These are phyloP conservation scores for Brotula barbata DNA, from an alignment of 2,797 vertebrate species.

Conservation along the genomic window DNA sequence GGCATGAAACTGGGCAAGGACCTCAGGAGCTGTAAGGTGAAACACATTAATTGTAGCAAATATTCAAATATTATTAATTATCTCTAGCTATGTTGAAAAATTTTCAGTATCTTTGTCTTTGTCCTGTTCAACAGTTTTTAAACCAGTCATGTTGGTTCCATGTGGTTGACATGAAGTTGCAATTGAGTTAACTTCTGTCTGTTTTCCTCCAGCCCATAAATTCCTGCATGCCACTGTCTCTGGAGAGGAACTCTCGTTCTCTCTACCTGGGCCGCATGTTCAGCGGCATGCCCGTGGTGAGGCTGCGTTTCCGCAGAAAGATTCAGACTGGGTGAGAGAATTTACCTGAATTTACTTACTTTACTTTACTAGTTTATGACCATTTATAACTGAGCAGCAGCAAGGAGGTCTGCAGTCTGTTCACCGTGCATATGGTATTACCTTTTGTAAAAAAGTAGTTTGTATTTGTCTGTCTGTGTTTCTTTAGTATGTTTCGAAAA, in stretches of 20 bases:
- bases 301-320: conserved; percentile 88
- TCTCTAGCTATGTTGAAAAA: conserved; percentile 1
- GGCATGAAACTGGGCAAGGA: conserved; percentile 87
- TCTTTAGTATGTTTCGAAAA: too few species aligned
- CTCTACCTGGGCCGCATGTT: conserved; percentile 96
- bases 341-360: neutral
- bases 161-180: neutral
- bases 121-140: neutral
- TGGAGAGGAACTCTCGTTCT: conserved; percentile 88
- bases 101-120: too few species aligned
- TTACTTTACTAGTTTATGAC: too few species aligned
- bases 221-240: conserved; percentile 81
- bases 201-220: conserved; percentile 81
- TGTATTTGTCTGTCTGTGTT: too few species aligned
- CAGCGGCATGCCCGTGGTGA: conserved; percentile 88
- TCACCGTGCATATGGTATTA: too few species aligned
- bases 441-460: too few species aligned
- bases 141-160: neutral
- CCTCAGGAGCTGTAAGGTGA: conserved; percentile 92
- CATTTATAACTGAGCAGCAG: too few species aligned
- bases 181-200: neutral
- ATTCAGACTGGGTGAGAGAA: conserved; percentile 87
- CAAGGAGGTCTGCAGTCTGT: too few species aligned
- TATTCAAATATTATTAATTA: too few species aligned
- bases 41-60: conserved; percentile 39